Base-by-base conservation (phyloP, 37 sponge, comb jelly and placozoan genomes). In the Cliona cf. orientalis region DNA sequence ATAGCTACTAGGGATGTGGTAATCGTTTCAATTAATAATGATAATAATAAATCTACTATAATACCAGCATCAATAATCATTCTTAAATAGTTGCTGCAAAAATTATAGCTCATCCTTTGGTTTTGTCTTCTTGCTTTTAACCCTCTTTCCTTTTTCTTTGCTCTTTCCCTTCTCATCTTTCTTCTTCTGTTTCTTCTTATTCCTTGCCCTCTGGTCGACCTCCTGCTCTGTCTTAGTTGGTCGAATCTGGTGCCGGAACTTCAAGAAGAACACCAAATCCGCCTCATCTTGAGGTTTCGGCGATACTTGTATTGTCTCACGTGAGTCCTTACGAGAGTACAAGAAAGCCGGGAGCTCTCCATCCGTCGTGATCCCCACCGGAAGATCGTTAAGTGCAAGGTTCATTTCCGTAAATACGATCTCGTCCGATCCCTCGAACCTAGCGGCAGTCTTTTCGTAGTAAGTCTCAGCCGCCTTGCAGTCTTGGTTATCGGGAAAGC, bases 321-420 rank as follows among this genome's bases (percentile, higher is more conserved):
- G 19, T 0, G 79, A 69, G 11, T 53, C 90, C 46, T 65, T 58
- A 39, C 44, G 29, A 3, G 74, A 66, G 68, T 74, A 89, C 19
- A 80, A 32, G 38, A 83, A 84, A 12, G 69, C 39, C 7, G 90
- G 90, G 33, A 89, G 73, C 0, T 58, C 31, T 1, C 66, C 45
- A 21, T 82, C 74, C 5, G 58, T 14, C 11, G 46, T 72, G 3
- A 46, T 72, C 3, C 60, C 66, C 23, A 74, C 25, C 2, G 90
- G 85, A 19, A 72, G 66, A 32, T 89, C 90, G 39, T 89, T 89
- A 23, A 79, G 80, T 6, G 69, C 80, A 2, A 89, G 69, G 43
- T 89, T 84, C 80, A 89, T 83, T 36, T 83, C 85, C 0, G 69
- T 73, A 73, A 89, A 84, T 6, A 89, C 63, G 19, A 89, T 6